phyloP scores from a whole-genome alignment of 1,140 invertebrate species.

The Meteorus sp. region DNA sequence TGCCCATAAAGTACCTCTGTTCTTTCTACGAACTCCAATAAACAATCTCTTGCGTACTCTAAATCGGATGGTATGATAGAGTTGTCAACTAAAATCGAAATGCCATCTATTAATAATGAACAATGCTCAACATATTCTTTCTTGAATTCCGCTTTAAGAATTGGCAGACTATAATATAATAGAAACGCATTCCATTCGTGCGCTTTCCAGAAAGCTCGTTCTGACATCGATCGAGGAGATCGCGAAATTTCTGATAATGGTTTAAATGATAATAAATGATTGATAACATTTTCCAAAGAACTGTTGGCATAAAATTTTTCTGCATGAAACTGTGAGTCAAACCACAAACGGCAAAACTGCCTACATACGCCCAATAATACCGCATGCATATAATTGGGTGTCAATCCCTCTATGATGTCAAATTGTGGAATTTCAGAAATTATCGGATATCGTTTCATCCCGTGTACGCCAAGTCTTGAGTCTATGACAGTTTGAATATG shows the following conservation, averaged over 20 bases:
- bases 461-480: background rate
- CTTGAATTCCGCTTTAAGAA: conserved; percentile 15
- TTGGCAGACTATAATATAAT: conserved; percentile 21
- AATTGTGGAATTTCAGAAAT: conserved; percentile 27
- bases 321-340: conserved; percentile 26
- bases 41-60: conserved; percentile 13
- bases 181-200: conserved; percentile 29
- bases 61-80: conserved; percentile 27
- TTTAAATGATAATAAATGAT: conserved; percentile 8
- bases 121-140: conserved; percentile 23
- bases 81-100: conserved; percentile 29
- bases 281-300: conserved; percentile 5
- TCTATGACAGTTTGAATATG: conserved; percentile 16
- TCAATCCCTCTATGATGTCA: conserved; percentile 32
- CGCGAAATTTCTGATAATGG: conserved; percentile 26
- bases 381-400: conserved; percentile 38
- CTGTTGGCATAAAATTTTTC: conserved; percentile 24
- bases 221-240: conserved; percentile 17
- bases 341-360: conserved; percentile 31
- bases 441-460: background rate
- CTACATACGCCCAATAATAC: conserved; percentile 34
- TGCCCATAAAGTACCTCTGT: conserved; percentile 27
- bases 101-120: conserved; percentile 23
- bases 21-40: conserved; percentile 32
- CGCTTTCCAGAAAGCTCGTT: conserved; percentile 29